Percentiles rank a stretch among this genome's conserved stretches.
These are phyloP conservation scores for Cryptoprocta ferox DNA, from an alignment of 2,797 vertebrate genomes.

Conservation along the genomic window DNA sequence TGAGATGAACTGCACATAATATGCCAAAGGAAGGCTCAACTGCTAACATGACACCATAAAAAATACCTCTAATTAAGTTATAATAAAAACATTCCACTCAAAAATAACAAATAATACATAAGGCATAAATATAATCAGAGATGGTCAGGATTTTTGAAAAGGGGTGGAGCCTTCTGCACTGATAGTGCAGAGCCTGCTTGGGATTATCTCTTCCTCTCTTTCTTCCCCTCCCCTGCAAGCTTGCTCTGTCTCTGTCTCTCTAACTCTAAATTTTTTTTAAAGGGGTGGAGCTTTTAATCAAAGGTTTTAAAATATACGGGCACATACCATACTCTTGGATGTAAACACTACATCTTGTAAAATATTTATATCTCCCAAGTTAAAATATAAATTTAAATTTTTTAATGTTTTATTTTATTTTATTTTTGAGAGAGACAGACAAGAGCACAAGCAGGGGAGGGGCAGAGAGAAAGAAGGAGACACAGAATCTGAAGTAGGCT, in stretches of 20 bases:
- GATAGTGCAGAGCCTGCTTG: too few species aligned
- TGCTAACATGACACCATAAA: neutral
- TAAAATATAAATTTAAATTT: neutral
- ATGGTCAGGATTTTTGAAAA: neutral
- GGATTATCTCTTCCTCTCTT: too few species aligned
- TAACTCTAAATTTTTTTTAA: too few species aligned
- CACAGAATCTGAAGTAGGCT: too few species aligned
- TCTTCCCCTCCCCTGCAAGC: too few species aligned
- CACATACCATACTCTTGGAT: neutral
- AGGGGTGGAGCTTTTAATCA: neutral
- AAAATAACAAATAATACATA: neutral
- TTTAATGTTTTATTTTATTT: too few species aligned
- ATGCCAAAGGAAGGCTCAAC: neutral
- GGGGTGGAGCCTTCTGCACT: too few species aligned
- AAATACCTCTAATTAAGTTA: neutral
- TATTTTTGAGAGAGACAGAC: too few species aligned
- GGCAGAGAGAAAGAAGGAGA: too few species aligned
- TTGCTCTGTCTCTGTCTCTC: too few species aligned
- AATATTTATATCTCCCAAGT: neutral
- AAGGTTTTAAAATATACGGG: neutral
- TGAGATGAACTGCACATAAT: neutral
- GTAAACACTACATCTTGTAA: neutral
- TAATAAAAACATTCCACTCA: neutral
- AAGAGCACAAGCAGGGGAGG: too few species aligned
- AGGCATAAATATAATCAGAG: neutral